Evolutionary conservation across 2,888 invertebrate species (phyloP), one percentile per base, ranked within the genome.

Genomic region (Archips xylosteana): DNA sequence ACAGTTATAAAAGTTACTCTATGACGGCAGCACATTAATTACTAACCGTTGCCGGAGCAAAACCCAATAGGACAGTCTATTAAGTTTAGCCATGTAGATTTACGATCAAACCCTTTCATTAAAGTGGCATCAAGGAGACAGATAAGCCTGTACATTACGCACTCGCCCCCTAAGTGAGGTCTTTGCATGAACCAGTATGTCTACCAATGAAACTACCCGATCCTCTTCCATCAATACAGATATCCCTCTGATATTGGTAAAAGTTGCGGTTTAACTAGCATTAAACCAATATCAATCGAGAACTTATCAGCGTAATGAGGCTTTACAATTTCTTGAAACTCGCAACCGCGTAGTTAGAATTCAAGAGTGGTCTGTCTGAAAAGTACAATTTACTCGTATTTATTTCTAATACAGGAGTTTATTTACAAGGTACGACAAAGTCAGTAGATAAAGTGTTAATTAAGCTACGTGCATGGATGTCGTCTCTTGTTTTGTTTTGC

Each of bases 61-160:
- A 88, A 87, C 89, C 91, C 90, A 91, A 90, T 89, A 91, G 89
- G 86, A 89, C 86, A 87, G 85, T 86, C 87, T 90, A 91, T 91
- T 92, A 90, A 92, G 90, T 92, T 92, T 87, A 88, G 87, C 89
- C 89, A 88, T 91, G 91, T 93, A 91, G 92, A 94, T 94, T 94
- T 92, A 94, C 91, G 93, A 92, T 92, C 92, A 86, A 89, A 92
- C 92, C 94, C 92, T 93, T 92, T 93, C 91, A 93, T 94, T 92
- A 93, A 92, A 90, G 90, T 92, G 92, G 93, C 92, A 93, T 92
- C 92, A 92, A 89, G 87, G 90, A 88, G 91, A 92, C 87, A 92
- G 91, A 92, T 92, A 92, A 91, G 89, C 87, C 85, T 85, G 82
- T 84, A 88, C 88, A 87, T 88, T 89, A 90, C 88, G 87, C 89